These are phyloP conservation scores for Strigops habroptila DNA, from an alignment of 2,113 vertebrate genomes.

Conservation along the genomic window DNA sequence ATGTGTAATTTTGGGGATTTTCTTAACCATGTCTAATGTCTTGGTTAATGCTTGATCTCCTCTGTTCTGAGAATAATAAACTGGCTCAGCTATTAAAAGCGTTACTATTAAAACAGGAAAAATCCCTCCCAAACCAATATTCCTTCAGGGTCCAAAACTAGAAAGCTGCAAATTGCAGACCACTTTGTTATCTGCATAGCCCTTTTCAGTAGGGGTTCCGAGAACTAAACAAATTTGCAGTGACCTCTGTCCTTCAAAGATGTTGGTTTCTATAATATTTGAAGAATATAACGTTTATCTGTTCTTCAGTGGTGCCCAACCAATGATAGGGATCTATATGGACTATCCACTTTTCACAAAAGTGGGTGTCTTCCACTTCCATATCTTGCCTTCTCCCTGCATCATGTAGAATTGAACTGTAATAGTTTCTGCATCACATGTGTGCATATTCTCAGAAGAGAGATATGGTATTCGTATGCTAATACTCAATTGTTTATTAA, in stretches of 20 bases:
- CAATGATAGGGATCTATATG: background rate
- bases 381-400: background rate
- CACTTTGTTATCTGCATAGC: background rate
- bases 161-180: background rate
- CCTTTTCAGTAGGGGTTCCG: background rate
- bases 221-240: background rate
- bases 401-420: background rate
- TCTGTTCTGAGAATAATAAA: slow-evolving; percentile 40
- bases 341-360: background rate
- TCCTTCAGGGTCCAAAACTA: background rate
- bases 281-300: background rate
- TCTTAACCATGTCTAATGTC: background rate
- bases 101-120: background rate
- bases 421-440: background rate
- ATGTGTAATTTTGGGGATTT: background rate
- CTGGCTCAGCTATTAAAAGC: background rate
- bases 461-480: background rate
- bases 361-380: background rate
- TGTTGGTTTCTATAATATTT: background rate
- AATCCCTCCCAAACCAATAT: background rate
- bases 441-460: background rate
- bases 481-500: background rate
- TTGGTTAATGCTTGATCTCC: background rate
- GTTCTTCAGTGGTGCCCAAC: background rate
- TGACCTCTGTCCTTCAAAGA: background rate